Conservation (phyloP, 2,888 invertebrate species). For the Stictocephala bisonia region DNA sequence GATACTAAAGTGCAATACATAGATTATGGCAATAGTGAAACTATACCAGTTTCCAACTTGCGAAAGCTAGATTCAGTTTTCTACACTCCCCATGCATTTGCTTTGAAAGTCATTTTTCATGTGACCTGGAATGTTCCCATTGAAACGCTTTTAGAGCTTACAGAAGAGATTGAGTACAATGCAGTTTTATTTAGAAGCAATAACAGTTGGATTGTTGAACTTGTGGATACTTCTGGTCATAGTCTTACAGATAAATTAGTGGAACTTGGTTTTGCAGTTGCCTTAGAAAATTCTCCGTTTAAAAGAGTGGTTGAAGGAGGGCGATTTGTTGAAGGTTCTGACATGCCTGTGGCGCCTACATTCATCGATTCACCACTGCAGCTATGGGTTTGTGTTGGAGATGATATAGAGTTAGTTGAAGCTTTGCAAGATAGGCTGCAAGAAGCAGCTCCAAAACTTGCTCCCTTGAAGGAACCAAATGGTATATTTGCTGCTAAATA, state of each 20-base stretch:
- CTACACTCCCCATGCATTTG: slow-evolving; percentile 61
- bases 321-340: slow-evolving; percentile 57
- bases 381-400: slow-evolving; percentile 78
- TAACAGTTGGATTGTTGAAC: slow-evolving; percentile 69
- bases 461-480: slow-evolving; percentile 1
- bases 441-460: slow-evolving; percentile 65
- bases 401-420: slow-evolving; percentile 70
- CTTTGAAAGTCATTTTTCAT: slow-evolving; percentile 62
- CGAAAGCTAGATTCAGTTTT: slow-evolving; percentile 62
- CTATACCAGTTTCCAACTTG: slow-evolving; percentile 64
- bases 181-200: slow-evolving; percentile 68
- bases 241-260: slow-evolving; percentile 68
- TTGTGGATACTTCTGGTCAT: slow-evolving; percentile 66
- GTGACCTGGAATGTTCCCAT: slow-evolving; percentile 62
- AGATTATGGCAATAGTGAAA: slow-evolving; percentile 79
- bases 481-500: slow-evolving; percentile 73
- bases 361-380: slow-evolving; percentile 79
- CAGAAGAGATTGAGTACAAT: slow-evolving; percentile 68
- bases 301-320: slow-evolving; percentile 59
- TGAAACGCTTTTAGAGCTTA: slow-evolving; percentile 65
- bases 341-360: slow-evolving; percentile 70
- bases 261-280: slow-evolving; percentile 62
- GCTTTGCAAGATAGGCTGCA: slow-evolving; percentile 75
- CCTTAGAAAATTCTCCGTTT: slow-evolving; percentile 48
- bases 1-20: slow-evolving; percentile 74